Evolutionary conservation across 2,113 vertebrate species (phyloP).

Genomic region (Lophius piscatorius): DNA sequence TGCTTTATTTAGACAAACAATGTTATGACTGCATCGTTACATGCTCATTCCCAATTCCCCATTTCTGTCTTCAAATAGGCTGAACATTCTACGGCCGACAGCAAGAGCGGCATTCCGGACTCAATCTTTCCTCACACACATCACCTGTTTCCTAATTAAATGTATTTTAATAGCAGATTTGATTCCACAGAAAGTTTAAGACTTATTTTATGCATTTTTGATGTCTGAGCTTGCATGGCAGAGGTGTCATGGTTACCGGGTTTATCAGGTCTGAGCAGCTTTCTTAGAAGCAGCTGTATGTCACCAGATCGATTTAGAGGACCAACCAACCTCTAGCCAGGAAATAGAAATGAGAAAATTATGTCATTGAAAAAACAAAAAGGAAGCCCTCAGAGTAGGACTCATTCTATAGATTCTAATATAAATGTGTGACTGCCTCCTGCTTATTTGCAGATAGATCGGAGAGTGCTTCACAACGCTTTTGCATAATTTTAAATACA

Average conservation of each 20-base stretch:
- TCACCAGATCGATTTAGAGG: conserved; percentile 72
- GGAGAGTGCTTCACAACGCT: conserved; percentile 14
- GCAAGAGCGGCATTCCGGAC: neutral
- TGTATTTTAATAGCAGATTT: conserved; percentile 26
- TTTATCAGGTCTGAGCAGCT: conserved; percentile 78
- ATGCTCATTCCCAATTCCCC: too few species aligned
- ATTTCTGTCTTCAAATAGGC: too few species aligned
- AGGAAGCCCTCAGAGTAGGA: conserved; percentile 20
- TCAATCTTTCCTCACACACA: conserved; percentile 11
- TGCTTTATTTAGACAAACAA: too few species aligned
- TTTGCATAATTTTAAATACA: conserved; percentile 10
- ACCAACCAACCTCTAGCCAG: conserved; percentile 64
- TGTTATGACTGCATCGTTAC: too few species aligned
- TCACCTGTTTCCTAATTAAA: conserved; percentile 13
- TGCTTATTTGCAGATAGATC: conserved; percentile 28
- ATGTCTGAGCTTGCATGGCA: conserved; percentile 56
- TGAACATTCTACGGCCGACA: conserved; percentile 9
- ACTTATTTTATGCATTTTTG: conserved; percentile 63
- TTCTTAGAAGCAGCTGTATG: conserved; percentile 69
- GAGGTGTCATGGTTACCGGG: conserved; percentile 64
- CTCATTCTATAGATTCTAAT: conserved; percentile 29
- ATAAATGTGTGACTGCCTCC: conserved; percentile 36
- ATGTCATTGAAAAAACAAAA: conserved; percentile 6
- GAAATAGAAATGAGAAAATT: conserved; percentile 72
- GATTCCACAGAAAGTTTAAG: conserved; percentile 41